Conservation (phyloP, 2,113 vertebrate species). For the Fregetta grallaria region DNA sequence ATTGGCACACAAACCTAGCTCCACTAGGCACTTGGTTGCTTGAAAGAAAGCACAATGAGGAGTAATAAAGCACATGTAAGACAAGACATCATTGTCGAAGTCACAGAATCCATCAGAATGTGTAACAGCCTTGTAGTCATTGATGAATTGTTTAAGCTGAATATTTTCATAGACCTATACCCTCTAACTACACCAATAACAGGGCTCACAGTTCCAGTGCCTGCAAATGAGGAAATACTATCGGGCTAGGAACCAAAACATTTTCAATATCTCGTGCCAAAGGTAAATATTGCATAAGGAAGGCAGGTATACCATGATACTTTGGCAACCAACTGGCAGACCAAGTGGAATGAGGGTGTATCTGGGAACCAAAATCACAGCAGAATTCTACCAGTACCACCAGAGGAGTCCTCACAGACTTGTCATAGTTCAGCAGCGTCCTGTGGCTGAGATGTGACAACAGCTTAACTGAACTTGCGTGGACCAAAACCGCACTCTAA, state of each 20-base stretch:
- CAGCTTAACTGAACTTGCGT: fast-evolving
- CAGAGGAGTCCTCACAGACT: background rate
- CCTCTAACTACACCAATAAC: background rate
- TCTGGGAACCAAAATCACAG: background rate
- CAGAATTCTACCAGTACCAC: background rate
- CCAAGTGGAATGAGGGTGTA: background rate
- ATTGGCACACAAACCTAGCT: background rate
- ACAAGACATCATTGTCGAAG: background rate
- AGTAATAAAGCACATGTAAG: background rate
- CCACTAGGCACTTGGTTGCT: background rate
- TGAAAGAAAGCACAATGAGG: background rate
- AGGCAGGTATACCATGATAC: background rate
- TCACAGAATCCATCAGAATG: background rate
- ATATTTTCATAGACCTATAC: background rate
- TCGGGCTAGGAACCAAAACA: fast-evolving
- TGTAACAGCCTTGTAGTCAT: background rate
- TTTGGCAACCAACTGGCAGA: background rate
- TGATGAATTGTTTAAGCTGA: background rate
- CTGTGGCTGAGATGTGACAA: background rate
- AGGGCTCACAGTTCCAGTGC: background rate
- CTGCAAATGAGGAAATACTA: background rate
- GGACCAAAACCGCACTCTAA: background rate
- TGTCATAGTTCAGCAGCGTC: fast-evolving
- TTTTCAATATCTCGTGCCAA: background rate
- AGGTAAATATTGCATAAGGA: background rate